Evolutionary conservation across 37 sponge, comb jelly and placozoan species (phyloP), one percentile per base, ranked within the genome.

Genomic region (Oopsacas minuta): DNA sequence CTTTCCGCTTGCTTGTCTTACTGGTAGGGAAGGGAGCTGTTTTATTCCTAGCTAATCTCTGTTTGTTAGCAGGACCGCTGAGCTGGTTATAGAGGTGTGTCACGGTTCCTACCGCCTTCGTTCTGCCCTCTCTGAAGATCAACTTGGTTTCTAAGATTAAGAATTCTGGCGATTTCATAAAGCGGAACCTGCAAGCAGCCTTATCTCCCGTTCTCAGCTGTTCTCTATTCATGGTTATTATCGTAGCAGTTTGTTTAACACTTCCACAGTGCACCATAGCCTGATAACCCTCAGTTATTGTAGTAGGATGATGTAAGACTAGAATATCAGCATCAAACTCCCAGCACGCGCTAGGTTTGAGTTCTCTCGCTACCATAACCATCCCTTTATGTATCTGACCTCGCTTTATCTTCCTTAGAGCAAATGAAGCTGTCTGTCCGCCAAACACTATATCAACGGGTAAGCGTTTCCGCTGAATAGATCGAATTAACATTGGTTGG

Each of bases 251-350:
- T 85, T 97, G 98, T 39, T 93, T 61, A n/a, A 97, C 92, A 49
- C 98, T 94, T 0, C 98, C 98, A 91, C 94, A 92, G 87, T 96
- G 94, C 5, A 96, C 93, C 94, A 97, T 92, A 38, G 98, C 98
- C 82, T 97, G 98, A 88, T 97, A 97, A 83, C 93, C 92, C 52
- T 88, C 81, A 36, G 88, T 91, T 75, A 97, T 97, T 52, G 98
- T 97, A 39, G 98, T 97, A 25, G 98, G 98, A 46, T 97, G 98
- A 87, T 97, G 98, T 5, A 97, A 88, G 38, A 97, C 93, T n/a
- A 94, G 81, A 35, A 97, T 97, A 39, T 97, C 98, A 23, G 92
- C 93, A 82, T 94, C 93, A 86, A 97, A 97, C 87, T 97, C 98
- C 95, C 98, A 93, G 86, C 94, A 91, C 0, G 90, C 91, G 37